Evolutionary conservation across 1,140 invertebrate species (phyloP).

Genomic region (Littorina saxatilis): DNA sequence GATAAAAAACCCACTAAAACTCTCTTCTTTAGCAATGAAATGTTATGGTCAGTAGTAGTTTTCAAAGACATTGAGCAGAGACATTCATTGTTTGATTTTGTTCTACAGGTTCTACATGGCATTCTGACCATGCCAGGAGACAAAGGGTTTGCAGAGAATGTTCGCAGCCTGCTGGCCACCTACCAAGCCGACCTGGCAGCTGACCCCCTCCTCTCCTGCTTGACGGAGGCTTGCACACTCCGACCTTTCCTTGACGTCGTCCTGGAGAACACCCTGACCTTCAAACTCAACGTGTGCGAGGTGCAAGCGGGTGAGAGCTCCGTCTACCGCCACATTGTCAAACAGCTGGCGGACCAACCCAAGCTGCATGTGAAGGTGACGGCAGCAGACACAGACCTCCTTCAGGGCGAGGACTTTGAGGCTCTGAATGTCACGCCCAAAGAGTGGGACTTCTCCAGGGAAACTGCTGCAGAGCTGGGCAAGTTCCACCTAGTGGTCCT

Average conservation of each 20-base stretch:
- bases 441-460: constrained; percentile 67
- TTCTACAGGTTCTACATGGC: constrained; percentile 47
- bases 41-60: no score
- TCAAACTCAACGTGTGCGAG: constrained; percentile 88
- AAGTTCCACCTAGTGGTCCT: constrained; percentile 71
- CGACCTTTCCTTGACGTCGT: constrained; percentile 80
- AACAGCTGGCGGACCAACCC: constrained; percentile 71
- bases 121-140: constrained; percentile 39
- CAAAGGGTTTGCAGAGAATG: constrained; percentile 41
- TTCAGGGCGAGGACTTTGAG: constrained; percentile 65
- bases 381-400: constrained; percentile 61
- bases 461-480: constrained; percentile 45
- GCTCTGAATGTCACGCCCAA: constrained; percentile 62
- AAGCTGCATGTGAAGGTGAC: constrained; percentile 74
- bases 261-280: constrained; percentile 85
- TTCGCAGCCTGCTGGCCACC: constrained; percentile 39
- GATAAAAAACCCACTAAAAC: no score
- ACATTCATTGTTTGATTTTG: constrained; percentile 47
- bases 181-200: constrained; percentile 44
- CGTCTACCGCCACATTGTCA: constrained; percentile 60
- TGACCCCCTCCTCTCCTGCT: constrained; percentile 58
- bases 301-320: constrained; percentile 72
- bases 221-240: constrained; percentile 50
- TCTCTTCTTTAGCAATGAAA: no score
- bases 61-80: no score